Base-by-base conservation (phyloP, 2,797 vertebrate genomes). In the Channa striata region DNA sequence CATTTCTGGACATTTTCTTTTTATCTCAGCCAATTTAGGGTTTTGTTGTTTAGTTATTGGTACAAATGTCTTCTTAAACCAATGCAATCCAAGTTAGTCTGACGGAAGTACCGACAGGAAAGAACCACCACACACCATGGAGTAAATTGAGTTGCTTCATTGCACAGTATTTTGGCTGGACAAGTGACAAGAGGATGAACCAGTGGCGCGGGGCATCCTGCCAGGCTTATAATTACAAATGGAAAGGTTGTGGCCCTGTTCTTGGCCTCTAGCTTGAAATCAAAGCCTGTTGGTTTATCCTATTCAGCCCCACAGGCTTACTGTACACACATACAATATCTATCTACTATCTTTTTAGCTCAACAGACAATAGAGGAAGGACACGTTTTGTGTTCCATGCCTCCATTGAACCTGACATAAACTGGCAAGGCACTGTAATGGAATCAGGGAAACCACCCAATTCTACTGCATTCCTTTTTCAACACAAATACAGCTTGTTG, bases 201-300 rank as follows among this genome's bases (percentile, higher is more conserved):
- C 21, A 73, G 65, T 30, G 60, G 42, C 48, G 36, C 3, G 6
- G 60, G 68, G 72, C 43, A 68, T 60, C 59, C 39, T 49, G 56
- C 72, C 78, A 77, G 33, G 60, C 49, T 78, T 42, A 49, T 58
- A 68, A 80, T 80, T 72, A 74, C 51, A 72, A 59, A 51, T 34
- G 42, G 54, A 59, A 59, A 78, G 11, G 72, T 72, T 85, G 59
- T 44, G 11, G 16, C 59, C 67, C 58, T 72, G 65, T 44, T 71
- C 71, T 54, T 83, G 67, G 63, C 54, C 68, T 57, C 2, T 50
- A 68, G 76, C 33, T 46, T 46, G 13, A 66, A 68, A 62, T 56
- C 33, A 68, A 68, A 66, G 17, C 57, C 76, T 49, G 46, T 36
- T 43, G 42, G 48, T 54, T 62, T 49, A 51, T 9, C 12, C 44